Percentiles rank a stretch among this genome's conserved stretches.
Evolutionary conservation across 2,113 vertebrate genomes (phyloP).

Genomic region (Hippocampus abdominalis): DNA sequence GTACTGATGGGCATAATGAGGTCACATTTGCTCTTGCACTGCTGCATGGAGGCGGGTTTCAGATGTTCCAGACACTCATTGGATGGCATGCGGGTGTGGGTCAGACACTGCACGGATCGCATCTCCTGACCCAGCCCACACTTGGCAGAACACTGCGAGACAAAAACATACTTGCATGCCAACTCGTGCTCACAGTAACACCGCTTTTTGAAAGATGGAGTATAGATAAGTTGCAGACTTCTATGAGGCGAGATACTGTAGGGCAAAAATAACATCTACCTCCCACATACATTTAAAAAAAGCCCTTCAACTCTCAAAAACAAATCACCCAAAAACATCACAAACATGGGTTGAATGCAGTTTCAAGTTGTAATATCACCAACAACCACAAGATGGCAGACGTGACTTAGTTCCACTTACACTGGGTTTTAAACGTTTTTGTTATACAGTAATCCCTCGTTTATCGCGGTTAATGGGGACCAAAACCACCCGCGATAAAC

Average conservation of each 20-base stretch:
- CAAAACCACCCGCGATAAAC: too few relatives aligned
- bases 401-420: too few relatives aligned
- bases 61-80: slow-evolving; percentile 82
- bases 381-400: too few relatives aligned
- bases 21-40: slow-evolving; percentile 92
- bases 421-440: too few relatives aligned
- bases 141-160: slow-evolving; percentile 83
- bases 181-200: background rate
- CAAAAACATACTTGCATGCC: slow-evolving; percentile 23
- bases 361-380: too few relatives aligned
- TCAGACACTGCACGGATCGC: slow-evolving; percentile 85
- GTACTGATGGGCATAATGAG: slow-evolving; percentile 70
- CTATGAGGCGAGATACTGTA: too few relatives aligned
- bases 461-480: too few relatives aligned
- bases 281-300: background rate
- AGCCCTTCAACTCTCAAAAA: too few relatives aligned
- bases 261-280: background rate
- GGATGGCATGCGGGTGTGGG: slow-evolving; percentile 82
- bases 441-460: too few relatives aligned
- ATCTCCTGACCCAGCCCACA: slow-evolving; percentile 91
- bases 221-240: background rate
- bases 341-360: too few relatives aligned
- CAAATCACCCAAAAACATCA: background rate
- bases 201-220: background rate
- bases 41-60: slow-evolving; percentile 81